Evolutionary conservation across 2,888 invertebrate species (phyloP).

Genomic region (Pseudococcus viburni): DNA sequence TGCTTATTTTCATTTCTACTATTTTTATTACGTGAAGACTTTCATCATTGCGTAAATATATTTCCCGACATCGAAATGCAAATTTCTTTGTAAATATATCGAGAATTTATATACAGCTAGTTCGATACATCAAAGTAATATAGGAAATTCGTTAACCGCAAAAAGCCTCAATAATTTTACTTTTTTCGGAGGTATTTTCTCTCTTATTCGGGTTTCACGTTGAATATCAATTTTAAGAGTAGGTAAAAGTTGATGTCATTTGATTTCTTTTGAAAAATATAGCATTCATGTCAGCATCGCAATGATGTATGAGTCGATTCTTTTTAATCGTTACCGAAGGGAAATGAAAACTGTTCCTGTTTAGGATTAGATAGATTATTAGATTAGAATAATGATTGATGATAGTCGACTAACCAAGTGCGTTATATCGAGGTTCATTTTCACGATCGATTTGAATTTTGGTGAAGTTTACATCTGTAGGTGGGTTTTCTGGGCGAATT

Average conservation of each 20-base stretch:
- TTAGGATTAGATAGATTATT: conserved; percentile 30
- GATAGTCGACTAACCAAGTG: neutral
- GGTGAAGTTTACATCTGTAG: neutral
- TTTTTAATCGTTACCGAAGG: conserved; percentile 21
- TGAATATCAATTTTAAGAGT: neutral
- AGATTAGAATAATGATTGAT: conserved; percentile 30
- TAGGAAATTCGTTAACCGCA: neutral
- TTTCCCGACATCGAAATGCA: neutral
- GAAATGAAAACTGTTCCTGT: conserved; percentile 29
- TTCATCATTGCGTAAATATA: neutral
- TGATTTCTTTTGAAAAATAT: conserved; percentile 1
- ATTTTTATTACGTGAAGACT: neutral
- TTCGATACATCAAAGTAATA: neutral
- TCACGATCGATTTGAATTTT: neutral
- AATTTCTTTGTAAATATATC: neutral
- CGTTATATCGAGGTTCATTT: neutral
- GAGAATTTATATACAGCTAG: neutral
- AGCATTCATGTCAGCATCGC: neutral
- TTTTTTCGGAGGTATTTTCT: neutral
- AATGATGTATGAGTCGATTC: conserved; percentile 41
- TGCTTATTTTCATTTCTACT: neutral
- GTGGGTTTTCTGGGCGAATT: neutral
- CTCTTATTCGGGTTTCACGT: neutral
- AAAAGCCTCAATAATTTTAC: neutral
- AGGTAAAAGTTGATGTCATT: neutral